These are phyloP conservation scores for Oeneis ivallda DNA, from an alignment of 2,888 invertebrate species.

Conservation along the genomic window DNA sequence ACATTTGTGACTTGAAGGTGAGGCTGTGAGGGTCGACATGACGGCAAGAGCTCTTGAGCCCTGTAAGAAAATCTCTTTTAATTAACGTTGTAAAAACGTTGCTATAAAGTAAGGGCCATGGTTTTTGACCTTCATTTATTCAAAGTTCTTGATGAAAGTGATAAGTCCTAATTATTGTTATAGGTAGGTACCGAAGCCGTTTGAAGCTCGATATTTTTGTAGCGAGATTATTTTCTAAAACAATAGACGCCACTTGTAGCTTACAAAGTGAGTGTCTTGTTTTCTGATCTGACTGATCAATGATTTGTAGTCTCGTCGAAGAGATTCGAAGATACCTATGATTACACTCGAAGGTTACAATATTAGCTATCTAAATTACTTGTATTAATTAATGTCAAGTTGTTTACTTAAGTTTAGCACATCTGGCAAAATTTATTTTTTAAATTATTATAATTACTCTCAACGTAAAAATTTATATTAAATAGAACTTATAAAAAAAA, in stretches of 20 bases:
- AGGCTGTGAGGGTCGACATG: slow-evolving; percentile 1
- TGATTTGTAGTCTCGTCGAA: neutral
- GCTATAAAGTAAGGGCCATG: no score
- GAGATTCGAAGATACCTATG: neutral
- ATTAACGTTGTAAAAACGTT: no score
- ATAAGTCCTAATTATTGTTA: no score
- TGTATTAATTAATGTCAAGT: no score
- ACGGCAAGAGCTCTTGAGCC: neutral
- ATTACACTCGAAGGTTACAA: neutral
- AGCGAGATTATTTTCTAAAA: neutral
- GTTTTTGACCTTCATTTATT: no score
- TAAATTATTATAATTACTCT: no score
- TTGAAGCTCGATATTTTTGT: neutral
- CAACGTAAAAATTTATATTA: no score
- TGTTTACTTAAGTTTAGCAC: no score
- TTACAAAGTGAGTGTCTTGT: neutral
- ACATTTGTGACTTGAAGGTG: neutral
- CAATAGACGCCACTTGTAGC: neutral
- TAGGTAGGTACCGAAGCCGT: neutral
- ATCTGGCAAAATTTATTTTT: no score
- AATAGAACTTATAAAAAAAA: no score
- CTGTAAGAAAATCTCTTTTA: neutral
- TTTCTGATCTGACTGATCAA: neutral
- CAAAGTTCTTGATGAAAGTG: no score
- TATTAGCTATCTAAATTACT: no score